Evolutionary conservation across 2,113 vertebrate genomes (phyloP), one percentile per base, ranked within the genome.

Genomic region (Antigone vipio): DNA sequence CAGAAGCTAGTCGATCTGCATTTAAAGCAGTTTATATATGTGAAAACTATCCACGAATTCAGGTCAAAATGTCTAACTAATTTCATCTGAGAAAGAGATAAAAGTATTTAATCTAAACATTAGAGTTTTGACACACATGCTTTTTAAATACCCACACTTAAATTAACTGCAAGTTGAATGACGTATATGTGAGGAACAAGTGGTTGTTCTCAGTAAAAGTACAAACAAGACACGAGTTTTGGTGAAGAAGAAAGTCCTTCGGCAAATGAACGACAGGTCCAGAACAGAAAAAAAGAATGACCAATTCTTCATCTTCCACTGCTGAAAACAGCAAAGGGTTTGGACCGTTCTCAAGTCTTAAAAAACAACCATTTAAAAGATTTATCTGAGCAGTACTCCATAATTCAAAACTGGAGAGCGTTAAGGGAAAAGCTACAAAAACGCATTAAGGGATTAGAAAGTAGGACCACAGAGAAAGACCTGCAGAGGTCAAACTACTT

Each of bases 121-220:
- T 9, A 26, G 22, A 60, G 27, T 40, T 85, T 20, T 44, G 32
- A 24, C 58, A 32, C 20, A 12, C 30, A 29, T 26, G 7, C 44
- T 7, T 35, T 32, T 45, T 30, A 69, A 30, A 29, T 26, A 38
- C 3, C 22, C 58, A n/a, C 12, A 26, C 5, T 27, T 67, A 12
- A 68, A 29, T 42, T 3, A 9, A 11, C 18, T 50, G 21, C 2
- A 27, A 16, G 15, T 4, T 15, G 23, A 63, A 5, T 26, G 34
- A 20, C 19, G 3, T 1, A 4, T 4, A 27, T 20, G 30, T 9
- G 38, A 42, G 47, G 52, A 9, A 35, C 19, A 42, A 19, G 32
- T 6, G 6, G 0, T 7, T 40, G 42, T 4, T 34, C 52, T 32
- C 52, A 9, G 18, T 0, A 7, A 16, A 75, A 93, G 30, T 15